Conservation (phyloP, 2,797 vertebrate genomes). For the Allenopithecus nigroviridis region DNA sequence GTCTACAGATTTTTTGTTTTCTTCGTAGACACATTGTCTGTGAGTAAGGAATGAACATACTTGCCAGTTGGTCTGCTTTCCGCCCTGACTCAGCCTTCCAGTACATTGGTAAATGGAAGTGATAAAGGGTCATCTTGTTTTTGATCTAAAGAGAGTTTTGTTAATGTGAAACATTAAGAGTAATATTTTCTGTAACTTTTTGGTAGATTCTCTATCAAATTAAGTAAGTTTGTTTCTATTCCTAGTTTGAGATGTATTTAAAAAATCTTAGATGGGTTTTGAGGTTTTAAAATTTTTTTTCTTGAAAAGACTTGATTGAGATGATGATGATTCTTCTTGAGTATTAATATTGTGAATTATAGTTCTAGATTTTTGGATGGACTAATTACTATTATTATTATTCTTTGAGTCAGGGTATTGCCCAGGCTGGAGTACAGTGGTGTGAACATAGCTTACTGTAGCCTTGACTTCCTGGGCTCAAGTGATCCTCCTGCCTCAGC, state of each 20-base stretch:
- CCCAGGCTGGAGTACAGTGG: neutral
- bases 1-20: neutral
- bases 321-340: neutral
- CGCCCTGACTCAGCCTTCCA: neutral
- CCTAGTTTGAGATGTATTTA: conserved; percentile 22
- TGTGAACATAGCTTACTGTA: neutral
- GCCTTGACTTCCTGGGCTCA: neutral
- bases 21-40: neutral
- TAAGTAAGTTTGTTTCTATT: conserved; percentile 1
- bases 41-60: neutral
- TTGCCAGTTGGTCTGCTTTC: neutral
- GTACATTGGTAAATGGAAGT: neutral
- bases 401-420: neutral
- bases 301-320: neutral
- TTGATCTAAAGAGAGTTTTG: neutral
- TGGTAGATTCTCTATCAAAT: neutral
- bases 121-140: neutral
- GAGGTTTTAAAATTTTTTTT: neutral
- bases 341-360: neutral
- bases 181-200: neutral
- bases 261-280: neutral
- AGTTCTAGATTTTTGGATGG: neutral
- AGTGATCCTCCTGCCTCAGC: neutral
- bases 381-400: neutral
- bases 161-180: neutral